Evolutionary conservation across 1,140 invertebrate species (phyloP), one percentile per base, ranked within the genome.

Genomic region (Myzus persicae): DNA sequence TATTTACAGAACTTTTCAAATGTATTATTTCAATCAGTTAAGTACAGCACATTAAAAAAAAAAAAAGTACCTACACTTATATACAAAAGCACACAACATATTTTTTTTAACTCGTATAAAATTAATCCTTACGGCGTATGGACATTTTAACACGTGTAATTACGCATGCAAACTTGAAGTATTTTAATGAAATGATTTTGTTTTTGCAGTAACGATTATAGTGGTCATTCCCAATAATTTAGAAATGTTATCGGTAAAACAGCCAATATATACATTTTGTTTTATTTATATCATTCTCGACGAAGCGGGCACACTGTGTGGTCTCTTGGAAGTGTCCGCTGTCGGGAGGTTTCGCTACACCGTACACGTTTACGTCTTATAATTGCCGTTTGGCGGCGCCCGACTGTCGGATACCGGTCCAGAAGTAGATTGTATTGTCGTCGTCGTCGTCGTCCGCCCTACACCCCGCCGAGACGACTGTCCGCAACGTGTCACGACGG

Each of bases 381-480:
- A 76, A 76, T 76, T 76, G 59, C 31, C 14, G 31, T 76, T 76
- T 76, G 59, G 59, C 59, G 59, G 59, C 59, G 59, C 59, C 59
- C 59, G 59, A 76, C n/a, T n/a, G 59, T 76, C 31, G 59, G 59
- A n/a, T 76, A 76, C 59, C 59, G 59, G 59, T 76, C 59, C 59
- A 76, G 59, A 18, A 76, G 59, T 76, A 76, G 59, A 76, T n/a
- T 76, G 59, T 76, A 76, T 76, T 76, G 59, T 76, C 59, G 59
- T 18, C 31, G 31, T 54, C 26, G 59, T 31, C 59, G 59, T n/a
- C 59, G 59, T 18, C 59, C 59, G n/a, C 59, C 59, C 59, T n/a
- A 76, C 59, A 76, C 14, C 59, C 59, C 59, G 31, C 59, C 59
- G 59, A 6, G 59, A 76, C 59, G 59, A 76, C 59, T 76, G 59